These are phyloP conservation scores for Zaprionus inermis DNA, from an alignment of 1,140 invertebrate species.

Conservation along the genomic window DNA sequence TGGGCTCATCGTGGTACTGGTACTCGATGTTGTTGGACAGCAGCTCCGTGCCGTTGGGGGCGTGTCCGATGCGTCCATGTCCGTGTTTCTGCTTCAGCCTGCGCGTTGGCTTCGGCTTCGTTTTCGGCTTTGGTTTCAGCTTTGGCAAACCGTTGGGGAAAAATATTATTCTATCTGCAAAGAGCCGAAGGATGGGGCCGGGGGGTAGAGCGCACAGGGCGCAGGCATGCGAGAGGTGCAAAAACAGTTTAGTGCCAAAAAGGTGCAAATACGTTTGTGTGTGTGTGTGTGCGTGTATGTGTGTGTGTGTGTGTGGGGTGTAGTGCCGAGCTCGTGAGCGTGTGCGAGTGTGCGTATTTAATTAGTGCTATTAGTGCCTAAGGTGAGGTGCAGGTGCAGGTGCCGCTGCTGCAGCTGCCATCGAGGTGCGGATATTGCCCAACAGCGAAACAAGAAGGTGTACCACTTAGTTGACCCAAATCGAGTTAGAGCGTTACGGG, in stretches of 20 bases:
- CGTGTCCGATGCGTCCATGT: slow-evolving; percentile 27
- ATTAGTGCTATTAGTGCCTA: slow-evolving; percentile 75
- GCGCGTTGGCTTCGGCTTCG: slow-evolving; percentile 55
- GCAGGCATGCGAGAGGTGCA: slow-evolving; percentile 55
- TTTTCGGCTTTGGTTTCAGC: slow-evolving; percentile 61
- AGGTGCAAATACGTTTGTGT: slow-evolving; percentile 57
- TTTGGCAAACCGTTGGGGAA: slow-evolving; percentile 81
- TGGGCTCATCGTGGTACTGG: slow-evolving; percentile 68
- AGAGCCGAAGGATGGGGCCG: slow-evolving; percentile 34
- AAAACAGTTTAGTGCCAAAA: slow-evolving; percentile 71
- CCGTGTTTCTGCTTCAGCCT: slow-evolving; percentile 49
- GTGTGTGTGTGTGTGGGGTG: slow-evolving; percentile 7
- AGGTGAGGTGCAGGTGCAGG: slow-evolving; percentile 2
- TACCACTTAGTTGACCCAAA: slow-evolving; percentile 1
- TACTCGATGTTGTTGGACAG: slow-evolving; percentile 76
- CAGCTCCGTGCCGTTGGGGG: slow-evolving; percentile 62
- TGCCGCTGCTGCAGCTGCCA: slow-evolving; percentile 27
- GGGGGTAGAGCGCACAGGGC: slow-evolving; percentile 7
- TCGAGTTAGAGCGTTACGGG: slow-evolving; percentile 8
- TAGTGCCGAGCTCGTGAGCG: slow-evolving; percentile 21
- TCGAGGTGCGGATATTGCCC: slow-evolving; percentile 23
- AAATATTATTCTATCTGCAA: slow-evolving; percentile 84
- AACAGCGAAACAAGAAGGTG: slow-evolving; percentile 38
- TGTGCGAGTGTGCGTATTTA: slow-evolving; percentile 57
- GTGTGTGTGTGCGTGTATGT: too few relatives aligned